Evolutionary conservation across 2,888 invertebrate genomes (phyloP).

Genomic region (Galerucella nymphaeae): DNA sequence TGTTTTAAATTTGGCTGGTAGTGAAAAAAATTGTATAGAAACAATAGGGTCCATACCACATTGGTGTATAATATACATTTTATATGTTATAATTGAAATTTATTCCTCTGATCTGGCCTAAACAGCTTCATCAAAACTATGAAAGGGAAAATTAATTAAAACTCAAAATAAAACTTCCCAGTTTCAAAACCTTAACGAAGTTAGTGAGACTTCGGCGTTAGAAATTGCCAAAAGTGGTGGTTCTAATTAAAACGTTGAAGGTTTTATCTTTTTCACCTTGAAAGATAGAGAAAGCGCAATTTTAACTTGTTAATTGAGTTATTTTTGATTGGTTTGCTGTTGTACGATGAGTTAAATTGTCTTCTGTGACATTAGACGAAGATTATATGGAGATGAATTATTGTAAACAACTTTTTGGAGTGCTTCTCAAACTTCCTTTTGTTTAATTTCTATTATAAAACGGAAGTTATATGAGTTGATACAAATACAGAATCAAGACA

Average conservation of each 20-base stretch:
- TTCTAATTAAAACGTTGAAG: slow-evolving; percentile 22
- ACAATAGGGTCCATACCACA: too few relatives aligned
- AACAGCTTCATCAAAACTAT: background rate
- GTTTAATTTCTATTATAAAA: background rate
- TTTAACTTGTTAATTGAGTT: slow-evolving; percentile 26
- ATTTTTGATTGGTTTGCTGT: slow-evolving; percentile 27
- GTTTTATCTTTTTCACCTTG: slow-evolving; percentile 20
- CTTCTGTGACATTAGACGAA: background rate
- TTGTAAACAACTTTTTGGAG: background rate
- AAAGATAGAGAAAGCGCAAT: slow-evolving; percentile 5
- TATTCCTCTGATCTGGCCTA: background rate
- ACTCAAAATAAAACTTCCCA: slow-evolving; percentile 37
- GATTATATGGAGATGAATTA: background rate
- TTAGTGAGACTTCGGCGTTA: slow-evolving; percentile 27
- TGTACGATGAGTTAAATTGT: slow-evolving; percentile 13
- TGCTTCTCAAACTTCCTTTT: background rate
- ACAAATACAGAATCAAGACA: too few relatives aligned
- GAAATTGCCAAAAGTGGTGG: slow-evolving; percentile 18
- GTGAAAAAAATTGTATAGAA: too few relatives aligned
- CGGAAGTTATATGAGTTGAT: too few relatives aligned
- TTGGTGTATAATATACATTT: too few relatives aligned
- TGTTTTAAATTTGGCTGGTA: too few relatives aligned
- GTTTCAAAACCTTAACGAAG: slow-evolving; percentile 34
- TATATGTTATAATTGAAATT: background rate
- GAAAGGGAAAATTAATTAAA: slow-evolving; percentile 2